Conservation (phyloP, 23 tunicate species). For the Oikopleura dioica region DNA sequence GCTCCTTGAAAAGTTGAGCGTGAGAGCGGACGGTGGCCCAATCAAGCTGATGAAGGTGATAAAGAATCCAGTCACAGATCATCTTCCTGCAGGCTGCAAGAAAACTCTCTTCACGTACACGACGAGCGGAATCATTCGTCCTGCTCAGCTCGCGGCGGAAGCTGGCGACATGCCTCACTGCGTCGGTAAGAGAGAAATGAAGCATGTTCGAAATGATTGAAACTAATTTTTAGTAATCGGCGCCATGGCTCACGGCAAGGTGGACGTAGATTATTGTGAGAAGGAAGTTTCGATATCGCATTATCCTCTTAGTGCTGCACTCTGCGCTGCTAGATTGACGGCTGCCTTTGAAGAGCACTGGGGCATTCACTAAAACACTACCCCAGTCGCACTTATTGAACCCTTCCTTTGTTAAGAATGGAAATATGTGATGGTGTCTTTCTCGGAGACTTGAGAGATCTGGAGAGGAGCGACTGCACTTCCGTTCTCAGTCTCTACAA, state of each 20-base stretch:
- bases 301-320: constrained; percentile 75
- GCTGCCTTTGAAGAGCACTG: constrained; percentile 73
- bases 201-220: constrained; percentile 32
- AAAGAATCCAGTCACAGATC: constrained; percentile 73
- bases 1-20: constrained; percentile 49
- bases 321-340: constrained; percentile 53
- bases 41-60: constrained; percentile 73
- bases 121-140: constrained; percentile 22
- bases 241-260: constrained; percentile 91
- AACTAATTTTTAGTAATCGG: constrained; percentile 55
- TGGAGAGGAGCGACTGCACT: not conserved
- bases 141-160: constrained; percentile 19
- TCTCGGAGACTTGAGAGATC: not conserved
- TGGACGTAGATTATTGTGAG: constrained; percentile 49
- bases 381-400: too few species aligned
- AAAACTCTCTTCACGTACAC: constrained; percentile 39
- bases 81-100: constrained; percentile 79
- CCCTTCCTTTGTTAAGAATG: too few species aligned
- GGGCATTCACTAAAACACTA: constrained; percentile 27
- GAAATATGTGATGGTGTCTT: too few species aligned
- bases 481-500: too few species aligned
- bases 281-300: constrained; percentile 41
- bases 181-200: not conserved
- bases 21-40: constrained; percentile 54
- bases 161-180: constrained; percentile 9